Base-by-base conservation (phyloP, 2,113 vertebrate genomes). In the Panurus biarmicus region DNA sequence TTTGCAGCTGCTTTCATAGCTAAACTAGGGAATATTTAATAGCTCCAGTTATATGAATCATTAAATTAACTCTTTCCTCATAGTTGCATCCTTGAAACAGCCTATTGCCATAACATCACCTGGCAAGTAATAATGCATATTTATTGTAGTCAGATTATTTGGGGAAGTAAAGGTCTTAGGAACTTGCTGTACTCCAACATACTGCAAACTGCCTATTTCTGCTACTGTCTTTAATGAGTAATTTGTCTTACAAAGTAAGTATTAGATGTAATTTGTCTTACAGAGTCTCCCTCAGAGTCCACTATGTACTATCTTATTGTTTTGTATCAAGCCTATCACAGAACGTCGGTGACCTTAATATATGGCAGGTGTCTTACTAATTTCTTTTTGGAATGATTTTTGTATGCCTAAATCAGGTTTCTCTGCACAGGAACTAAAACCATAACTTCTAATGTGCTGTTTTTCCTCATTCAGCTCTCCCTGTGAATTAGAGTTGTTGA, bases 391-490 rank as follows among this genome's bases (percentile, higher is more conserved):
- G 47, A 29, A 75, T 10, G 31, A 61, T 28, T 69, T 87, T 48
- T 40, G 5, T 29, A 11, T 24, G 35, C 0, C 0, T 53, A 19
- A 8, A 58, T 66, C 20, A 36, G 40, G 18, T n/a, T 73, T 71
- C 16, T 72, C n/a, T 36, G 53, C 29, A 45, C 23, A 38, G 70
- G 19, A 72, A 16, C 51, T 35, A 67, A 57, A 9, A 6, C 28
- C 0, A 0, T 75, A 42, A 53, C 20, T 51, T 51, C 25, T n/a
- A 23, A 8, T 6, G 5, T 38, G 19, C 4, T 33, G 0, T 35
- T 61, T 66, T 16, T 35, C 36, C 36, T 72, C 36, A 11, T n/a
- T 3, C 16, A 10, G 5, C 67, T 92, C 69, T 56, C 26, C 18
- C 35, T 26, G 36, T 3, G 0, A 74, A 35, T 33, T 64, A 9